These are phyloP conservation scores for Plotosus lineatus DNA, from an alignment of 2,113 vertebrate species.

Conservation along the genomic window DNA sequence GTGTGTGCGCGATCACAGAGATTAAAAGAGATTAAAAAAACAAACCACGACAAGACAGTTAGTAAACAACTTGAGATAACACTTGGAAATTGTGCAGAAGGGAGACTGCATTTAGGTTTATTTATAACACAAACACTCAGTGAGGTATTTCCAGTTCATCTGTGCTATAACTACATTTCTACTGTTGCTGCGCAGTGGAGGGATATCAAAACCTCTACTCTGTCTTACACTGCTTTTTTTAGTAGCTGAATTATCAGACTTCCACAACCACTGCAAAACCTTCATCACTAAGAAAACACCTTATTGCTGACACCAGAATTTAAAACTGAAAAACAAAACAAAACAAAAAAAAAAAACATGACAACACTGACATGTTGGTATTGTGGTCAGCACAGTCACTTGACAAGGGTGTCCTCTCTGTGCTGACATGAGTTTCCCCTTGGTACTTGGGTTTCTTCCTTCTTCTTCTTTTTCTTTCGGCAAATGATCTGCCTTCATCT, in stretches of 20 bases:
- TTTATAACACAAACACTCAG: neutral
- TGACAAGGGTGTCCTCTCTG: too few relatives aligned
- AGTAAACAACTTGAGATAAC: neutral
- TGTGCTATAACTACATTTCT: neutral
- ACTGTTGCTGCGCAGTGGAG: neutral
- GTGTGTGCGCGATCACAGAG: too few relatives aligned
- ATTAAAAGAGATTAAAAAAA: too few relatives aligned
- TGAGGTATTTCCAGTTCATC: neutral
- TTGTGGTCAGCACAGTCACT: too few relatives aligned
- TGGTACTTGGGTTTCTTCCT: too few relatives aligned
- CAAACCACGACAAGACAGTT: neutral
- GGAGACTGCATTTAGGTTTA: neutral
- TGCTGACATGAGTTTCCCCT: too few relatives aligned
- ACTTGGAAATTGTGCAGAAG: neutral
- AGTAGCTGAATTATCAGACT: neutral
- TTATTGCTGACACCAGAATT: neutral
- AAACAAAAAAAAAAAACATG: too few relatives aligned
- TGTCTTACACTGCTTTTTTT: neutral
- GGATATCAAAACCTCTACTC: neutral
- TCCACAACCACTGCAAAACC: neutral
- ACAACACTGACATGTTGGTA: too few relatives aligned
- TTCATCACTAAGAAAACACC: neutral
- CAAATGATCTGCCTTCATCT: too few relatives aligned
- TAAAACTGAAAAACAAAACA: too few relatives aligned
- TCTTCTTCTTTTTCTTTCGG: too few relatives aligned